These are phyloP conservation scores for Elymnias hypermnestra DNA, from an alignment of 1,140 invertebrate species.

Conservation along the genomic window DNA sequence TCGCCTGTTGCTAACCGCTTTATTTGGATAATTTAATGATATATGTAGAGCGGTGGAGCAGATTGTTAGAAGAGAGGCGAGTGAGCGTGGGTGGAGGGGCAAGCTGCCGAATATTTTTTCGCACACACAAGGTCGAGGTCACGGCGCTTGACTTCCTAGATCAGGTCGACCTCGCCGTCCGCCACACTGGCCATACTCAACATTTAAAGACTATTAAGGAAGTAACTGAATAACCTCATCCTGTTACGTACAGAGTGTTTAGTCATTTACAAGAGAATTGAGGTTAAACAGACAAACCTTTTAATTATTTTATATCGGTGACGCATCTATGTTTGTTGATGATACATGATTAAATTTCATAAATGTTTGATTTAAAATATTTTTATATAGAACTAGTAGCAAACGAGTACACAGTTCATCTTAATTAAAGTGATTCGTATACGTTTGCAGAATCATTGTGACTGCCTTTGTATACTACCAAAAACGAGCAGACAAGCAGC, in stretches of 20 bases:
- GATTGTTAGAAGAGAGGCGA: slow-evolving; percentile 12
- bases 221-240: slow-evolving; percentile 5
- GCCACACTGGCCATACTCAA: slow-evolving; percentile 7
- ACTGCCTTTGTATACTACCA: too few species aligned
- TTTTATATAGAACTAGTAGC: too few species aligned
- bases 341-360: too few species aligned
- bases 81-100: slow-evolving; percentile 22
- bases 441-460: too few species aligned
- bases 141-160: slow-evolving; percentile 69
- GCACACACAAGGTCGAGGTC: slow-evolving; percentile 67
- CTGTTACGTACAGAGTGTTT: slow-evolving; percentile 5
- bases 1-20: slow-evolving; percentile 9
- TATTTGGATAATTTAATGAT: slow-evolving; percentile 18
- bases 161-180: slow-evolving; percentile 39
- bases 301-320: too few species aligned
- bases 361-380: too few species aligned
- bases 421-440: too few species aligned
- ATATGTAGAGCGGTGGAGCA: slow-evolving; percentile 15
- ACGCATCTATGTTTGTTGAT: too few species aligned
- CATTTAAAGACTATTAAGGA: slow-evolving; percentile 12
- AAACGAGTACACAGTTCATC: too few species aligned
- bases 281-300: too few species aligned
- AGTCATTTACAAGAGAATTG: too few species aligned
- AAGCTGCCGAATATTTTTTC: slow-evolving; percentile 64
- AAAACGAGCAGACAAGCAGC: too few species aligned